Percentiles rank a stretch among this genome's conserved stretches.
phyloP scores from a whole-genome alignment of 1,140 invertebrate genomes.

The Thalassaphorura encarpata region DNA sequence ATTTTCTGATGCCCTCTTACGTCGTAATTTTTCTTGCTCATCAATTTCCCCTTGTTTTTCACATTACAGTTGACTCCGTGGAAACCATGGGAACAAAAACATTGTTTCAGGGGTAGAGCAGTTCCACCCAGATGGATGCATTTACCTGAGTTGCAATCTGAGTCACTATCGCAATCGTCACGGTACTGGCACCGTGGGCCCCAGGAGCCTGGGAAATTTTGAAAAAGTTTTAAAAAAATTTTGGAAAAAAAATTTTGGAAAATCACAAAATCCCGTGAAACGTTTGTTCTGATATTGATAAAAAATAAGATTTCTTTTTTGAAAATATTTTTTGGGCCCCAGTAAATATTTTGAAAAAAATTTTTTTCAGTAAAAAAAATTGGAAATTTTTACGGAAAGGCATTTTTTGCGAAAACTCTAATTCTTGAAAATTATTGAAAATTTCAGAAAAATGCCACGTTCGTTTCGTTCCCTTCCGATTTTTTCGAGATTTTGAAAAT shows the following conservation, averaged over 20 bases:
- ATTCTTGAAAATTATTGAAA: too few species aligned
- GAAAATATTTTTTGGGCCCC: too few species aligned
- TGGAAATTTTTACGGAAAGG: too few species aligned
- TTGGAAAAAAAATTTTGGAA: background rate
- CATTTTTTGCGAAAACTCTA: too few species aligned
- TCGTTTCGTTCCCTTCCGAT: too few species aligned
- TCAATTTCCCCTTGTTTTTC: conserved; percentile 24
- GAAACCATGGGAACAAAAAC: conserved; percentile 61
- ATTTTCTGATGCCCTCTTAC: conserved; percentile 25
- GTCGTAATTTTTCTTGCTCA: conserved; percentile 16
- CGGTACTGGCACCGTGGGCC: conserved; percentile 71
- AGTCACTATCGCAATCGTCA: conserved; percentile 70
- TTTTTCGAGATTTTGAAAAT: too few species aligned
- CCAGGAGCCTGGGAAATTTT: conserved; percentile 37
- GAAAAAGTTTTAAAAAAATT: conserved; percentile 1
- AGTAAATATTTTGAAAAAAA: too few species aligned
- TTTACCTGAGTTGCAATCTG: conserved; percentile 73
- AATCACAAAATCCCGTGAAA: background rate
- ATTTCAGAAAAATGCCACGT: too few species aligned
- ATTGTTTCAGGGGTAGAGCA: conserved; percentile 66
- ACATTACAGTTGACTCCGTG: conserved; percentile 28
- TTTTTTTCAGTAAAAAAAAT: too few species aligned
- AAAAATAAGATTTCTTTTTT: too few species aligned
- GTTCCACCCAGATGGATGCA: conserved; percentile 71
- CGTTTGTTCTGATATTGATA: too few species aligned